phyloP scores from a whole-genome alignment of 2,113 vertebrate species.

The Gracilinanus agilis region DNA sequence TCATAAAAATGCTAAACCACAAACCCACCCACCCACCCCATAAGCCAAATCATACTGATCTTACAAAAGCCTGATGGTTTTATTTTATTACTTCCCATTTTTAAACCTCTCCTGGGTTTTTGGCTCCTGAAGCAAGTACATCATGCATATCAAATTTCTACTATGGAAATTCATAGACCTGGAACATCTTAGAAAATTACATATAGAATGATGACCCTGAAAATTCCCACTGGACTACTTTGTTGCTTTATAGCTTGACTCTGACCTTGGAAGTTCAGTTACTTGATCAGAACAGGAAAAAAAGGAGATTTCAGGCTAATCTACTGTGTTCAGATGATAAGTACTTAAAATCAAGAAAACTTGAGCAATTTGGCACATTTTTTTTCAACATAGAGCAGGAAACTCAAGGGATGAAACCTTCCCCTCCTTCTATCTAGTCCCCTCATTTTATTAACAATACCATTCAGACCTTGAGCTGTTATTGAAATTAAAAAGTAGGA shows the following conservation, averaged over 20 bases:
- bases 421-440: background rate
- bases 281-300: background rate
- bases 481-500: background rate
- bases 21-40: background rate
- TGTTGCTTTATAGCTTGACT: background rate
- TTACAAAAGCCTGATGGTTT: background rate
- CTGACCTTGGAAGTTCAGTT: background rate
- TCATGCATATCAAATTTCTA: background rate
- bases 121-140: background rate
- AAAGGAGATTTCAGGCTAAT: background rate
- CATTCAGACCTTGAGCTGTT: background rate
- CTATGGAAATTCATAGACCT: background rate
- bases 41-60: background rate
- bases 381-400: background rate
- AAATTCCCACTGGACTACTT: background rate
- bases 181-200: background rate
- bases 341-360: background rate
- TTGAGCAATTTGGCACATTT: background rate
- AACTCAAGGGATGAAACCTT: background rate
- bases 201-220: background rate
- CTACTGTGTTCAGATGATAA: background rate
- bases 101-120: background rate
- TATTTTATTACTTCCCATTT: background rate
- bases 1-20: background rate
- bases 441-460: background rate